Evolutionary conservation across 2,888 invertebrate genomes (phyloP).

Genomic region (Pocota personata): DNA sequence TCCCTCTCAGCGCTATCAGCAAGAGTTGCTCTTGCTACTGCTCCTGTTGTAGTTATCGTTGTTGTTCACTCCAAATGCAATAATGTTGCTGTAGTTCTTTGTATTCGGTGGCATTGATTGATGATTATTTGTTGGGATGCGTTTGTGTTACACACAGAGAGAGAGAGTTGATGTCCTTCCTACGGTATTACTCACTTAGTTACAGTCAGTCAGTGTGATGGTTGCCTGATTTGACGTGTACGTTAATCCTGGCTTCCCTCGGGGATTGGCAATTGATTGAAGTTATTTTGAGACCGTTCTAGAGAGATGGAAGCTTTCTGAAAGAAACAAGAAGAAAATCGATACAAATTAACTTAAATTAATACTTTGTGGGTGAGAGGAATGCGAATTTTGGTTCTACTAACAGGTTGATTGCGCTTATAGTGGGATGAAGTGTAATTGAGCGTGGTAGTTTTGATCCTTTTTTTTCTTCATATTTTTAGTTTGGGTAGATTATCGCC

Average conservation of each 20-base stretch:
- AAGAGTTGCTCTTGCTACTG: conserved; percentile 24
- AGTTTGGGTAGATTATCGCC: no score
- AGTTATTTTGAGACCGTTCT: conserved; percentile 36
- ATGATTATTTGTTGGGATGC: conserved; percentile 68
- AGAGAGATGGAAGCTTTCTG: conserved; percentile 32
- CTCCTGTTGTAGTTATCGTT: conserved; percentile 39
- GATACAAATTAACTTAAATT: conserved; percentile 11
- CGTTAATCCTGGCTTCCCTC: conserved; percentile 46
- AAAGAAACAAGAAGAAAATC: conserved; percentile 15
- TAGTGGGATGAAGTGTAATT: no score
- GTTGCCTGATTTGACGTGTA: conserved; percentile 34
- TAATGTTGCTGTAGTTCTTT: conserved; percentile 74
- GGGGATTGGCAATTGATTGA: conserved; percentile 63
- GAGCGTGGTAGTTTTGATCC: no score
- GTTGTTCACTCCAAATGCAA: conserved; percentile 73
- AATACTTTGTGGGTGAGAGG: not conserved
- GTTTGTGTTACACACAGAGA: conserved; percentile 37
- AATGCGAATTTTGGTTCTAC: not conserved
- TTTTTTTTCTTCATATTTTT: no score
- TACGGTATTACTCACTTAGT: conserved; percentile 20
- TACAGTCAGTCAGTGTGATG: conserved; percentile 46
- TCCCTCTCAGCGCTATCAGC: conserved; percentile 63
- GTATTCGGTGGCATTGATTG: conserved; percentile 75
- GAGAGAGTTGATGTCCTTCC: conserved; percentile 10
- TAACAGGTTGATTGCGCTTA: not conserved